Conservation (phyloP, 1,140 invertebrate species). For the Eumaeus atala region DNA sequence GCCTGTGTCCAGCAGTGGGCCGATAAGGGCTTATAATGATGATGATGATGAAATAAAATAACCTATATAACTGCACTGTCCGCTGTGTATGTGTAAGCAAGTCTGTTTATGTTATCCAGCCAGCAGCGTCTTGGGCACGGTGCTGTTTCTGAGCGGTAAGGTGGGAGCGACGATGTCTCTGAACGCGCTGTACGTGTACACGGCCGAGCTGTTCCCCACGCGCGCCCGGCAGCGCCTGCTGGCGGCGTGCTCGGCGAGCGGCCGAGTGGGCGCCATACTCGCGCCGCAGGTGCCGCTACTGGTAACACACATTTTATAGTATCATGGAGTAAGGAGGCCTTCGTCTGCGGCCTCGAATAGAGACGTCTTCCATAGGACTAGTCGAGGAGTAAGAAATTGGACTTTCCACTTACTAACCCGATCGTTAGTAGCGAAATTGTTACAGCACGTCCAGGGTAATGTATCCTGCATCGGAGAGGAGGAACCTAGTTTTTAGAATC, state of each 20-base stretch:
- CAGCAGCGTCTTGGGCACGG: constrained; percentile 29
- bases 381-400: no score
- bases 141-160: constrained; percentile 52
- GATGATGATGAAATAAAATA: no score
- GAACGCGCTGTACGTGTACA: constrained; percentile 63
- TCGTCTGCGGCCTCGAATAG: no score
- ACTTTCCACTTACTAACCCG: no score
- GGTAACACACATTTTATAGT: constrained; percentile 31
- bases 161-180: constrained; percentile 56
- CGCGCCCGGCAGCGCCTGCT: constrained; percentile 52
- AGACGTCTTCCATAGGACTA: no score
- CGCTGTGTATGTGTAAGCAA: background rate
- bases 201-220: constrained; percentile 61
- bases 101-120: constrained; percentile 20
- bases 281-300: constrained; percentile 50
- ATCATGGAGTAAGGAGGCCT: no score
- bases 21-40: no score
- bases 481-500: no score
- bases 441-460: no score
- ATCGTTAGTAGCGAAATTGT: no score
- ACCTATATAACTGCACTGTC: background rate
- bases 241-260: constrained; percentile 50
- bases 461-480: no score
- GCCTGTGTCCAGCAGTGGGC: no score
- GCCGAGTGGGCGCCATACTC: constrained; percentile 49